Evolutionary conservation across 2,113 vertebrate genomes (phyloP).

Genomic region (Hypocryptadius cinnamomeus): DNA sequence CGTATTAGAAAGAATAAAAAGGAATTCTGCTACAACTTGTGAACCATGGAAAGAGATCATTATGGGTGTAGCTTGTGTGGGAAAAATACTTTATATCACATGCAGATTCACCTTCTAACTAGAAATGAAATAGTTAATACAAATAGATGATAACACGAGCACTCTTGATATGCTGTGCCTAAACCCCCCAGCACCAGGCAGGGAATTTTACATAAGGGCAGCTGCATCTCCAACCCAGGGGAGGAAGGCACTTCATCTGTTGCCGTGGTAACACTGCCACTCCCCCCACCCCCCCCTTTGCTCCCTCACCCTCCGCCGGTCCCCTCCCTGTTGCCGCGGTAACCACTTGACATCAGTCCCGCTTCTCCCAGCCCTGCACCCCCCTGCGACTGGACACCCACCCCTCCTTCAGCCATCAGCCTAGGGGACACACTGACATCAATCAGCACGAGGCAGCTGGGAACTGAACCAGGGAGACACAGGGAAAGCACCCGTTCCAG

Average conservation of each 20-base stretch:
- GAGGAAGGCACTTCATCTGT: background rate
- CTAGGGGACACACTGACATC: fast-evolving
- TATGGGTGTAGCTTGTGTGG: background rate
- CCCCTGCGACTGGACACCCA: background rate
- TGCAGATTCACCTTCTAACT: background rate
- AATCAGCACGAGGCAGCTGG: fast-evolving
- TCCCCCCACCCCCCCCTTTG: too few species aligned
- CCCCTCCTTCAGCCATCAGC: background rate
- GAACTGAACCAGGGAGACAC: background rate
- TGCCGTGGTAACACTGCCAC: slow-evolving; percentile 24
- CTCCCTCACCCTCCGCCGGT: background rate
- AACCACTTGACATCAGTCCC: slow-evolving; percentile 12
- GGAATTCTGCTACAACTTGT: background rate
- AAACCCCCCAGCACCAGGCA: background rate
- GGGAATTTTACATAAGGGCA: background rate
- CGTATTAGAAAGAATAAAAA: background rate
- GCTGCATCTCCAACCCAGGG: background rate
- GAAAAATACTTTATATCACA: background rate
- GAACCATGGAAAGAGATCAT: background rate
- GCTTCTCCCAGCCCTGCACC: background rate
- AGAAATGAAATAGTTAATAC: background rate
- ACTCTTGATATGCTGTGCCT: background rate
- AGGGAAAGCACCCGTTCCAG: fast-evolving
- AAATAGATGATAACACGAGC: background rate
- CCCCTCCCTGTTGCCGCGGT: slow-evolving; percentile 8